Conservation (phyloP, 1,140 invertebrate species). For the Glomeris maerens region DNA sequence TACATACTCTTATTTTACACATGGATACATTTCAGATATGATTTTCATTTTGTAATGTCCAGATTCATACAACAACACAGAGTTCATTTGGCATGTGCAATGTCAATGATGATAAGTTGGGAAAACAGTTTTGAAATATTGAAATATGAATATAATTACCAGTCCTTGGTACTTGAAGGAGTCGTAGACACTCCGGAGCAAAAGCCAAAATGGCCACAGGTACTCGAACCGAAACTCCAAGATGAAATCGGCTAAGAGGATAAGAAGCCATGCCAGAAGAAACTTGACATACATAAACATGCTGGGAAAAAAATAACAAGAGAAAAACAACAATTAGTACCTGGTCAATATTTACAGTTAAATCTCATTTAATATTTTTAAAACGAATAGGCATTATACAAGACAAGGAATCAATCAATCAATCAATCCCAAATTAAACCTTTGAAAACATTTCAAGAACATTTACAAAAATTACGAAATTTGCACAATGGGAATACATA, state of each 20-base stretch:
- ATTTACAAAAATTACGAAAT: background rate
- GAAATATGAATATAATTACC: slow-evolving; percentile 54
- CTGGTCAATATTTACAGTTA: background rate
- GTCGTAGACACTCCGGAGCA: slow-evolving; percentile 90
- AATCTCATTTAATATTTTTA: background rate
- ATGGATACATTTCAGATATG: no score
- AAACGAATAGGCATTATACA: background rate
- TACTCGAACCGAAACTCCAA: slow-evolving; percentile 98
- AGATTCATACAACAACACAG: background rate
- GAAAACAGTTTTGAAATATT: slow-evolving; percentile 8
- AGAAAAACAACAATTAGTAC: slow-evolving; percentile 10
- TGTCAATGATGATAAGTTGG: slow-evolving; percentile 20
- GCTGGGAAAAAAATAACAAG: slow-evolving; percentile 47
- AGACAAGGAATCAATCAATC: background rate
- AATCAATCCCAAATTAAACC: background rate
- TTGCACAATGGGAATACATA: no score
- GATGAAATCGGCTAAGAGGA: slow-evolving; percentile 91
- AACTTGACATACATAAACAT: slow-evolving; percentile 91
- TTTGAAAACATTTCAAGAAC: background rate
- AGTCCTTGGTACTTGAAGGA: slow-evolving; percentile 98
- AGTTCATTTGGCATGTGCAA: slow-evolving; percentile 1
- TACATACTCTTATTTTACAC: no score
- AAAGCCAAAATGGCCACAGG: slow-evolving; percentile 95
- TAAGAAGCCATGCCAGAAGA: slow-evolving; percentile 84
- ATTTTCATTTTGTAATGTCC: no score